phyloP scores from a whole-genome alignment of 2,888 invertebrate genomes.

The Tipula helvola region DNA sequence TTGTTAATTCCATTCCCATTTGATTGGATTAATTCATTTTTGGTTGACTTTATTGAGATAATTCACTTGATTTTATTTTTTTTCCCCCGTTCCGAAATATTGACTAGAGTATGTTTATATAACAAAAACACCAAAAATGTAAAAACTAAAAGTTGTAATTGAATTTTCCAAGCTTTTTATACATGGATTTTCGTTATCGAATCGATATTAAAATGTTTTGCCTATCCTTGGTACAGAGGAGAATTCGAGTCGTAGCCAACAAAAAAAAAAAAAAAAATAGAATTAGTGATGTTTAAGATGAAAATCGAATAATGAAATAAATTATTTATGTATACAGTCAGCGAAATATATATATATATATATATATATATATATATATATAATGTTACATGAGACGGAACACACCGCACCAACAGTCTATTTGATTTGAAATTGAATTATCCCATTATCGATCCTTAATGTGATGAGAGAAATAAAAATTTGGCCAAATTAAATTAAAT shows the following conservation, averaged over 20 bases:
- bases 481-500: neutral
- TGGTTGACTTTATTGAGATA: constrained; percentile 7
- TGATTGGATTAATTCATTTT: constrained; percentile 8
- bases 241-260: neutral
- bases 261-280: neutral
- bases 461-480: neutral
- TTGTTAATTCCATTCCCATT: constrained; percentile 1
- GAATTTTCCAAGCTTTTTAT: neutral
- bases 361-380: neutral
- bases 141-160: neutral
- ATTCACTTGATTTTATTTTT: constrained; percentile 5
- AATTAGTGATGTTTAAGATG: neutral
- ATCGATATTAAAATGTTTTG: neutral
- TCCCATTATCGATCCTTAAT: neutral
- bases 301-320: neutral
- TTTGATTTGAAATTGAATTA: neutral
- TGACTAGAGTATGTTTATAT: neutral
- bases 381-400: neutral
- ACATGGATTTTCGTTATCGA: neutral
- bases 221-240: neutral
- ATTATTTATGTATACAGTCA: neutral
- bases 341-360: neutral
- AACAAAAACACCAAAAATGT: neutral
- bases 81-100: neutral
- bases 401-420: neutral